Evolutionary conservation across 2,888 invertebrate genomes (phyloP), one percentile per base, ranked within the genome.

Genomic region (Caenorhabditis zanzibari): DNA sequence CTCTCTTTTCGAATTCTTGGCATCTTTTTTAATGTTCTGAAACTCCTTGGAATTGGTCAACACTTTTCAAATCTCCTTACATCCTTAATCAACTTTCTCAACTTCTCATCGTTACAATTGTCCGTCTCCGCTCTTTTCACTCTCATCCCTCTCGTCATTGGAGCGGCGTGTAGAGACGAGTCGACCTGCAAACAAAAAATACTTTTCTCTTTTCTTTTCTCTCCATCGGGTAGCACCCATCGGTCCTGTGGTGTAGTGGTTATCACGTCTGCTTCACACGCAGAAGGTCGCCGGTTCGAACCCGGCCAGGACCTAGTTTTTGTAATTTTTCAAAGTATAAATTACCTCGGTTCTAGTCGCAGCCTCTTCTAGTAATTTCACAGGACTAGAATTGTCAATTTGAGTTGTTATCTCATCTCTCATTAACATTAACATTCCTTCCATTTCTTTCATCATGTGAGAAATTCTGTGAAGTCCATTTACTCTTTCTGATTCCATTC

Each of bases 221-320:
- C 6, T 47, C 14, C 16, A 28, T 61, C 5, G 9, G 24, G 16
- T 0, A 16, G 3, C 5, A n/a, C 9, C 4, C 24, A 28, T 22
- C 28, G 85, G 80, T 85, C 85, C 82, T 80, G 82, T 88, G 88
- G 88, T 88, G 89, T 89, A 88, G 88, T 88, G 87, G 89, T 89
- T 88, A 89, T 88, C 89, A 88, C 88, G 88, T 90, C 89, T 89
- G 88, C 89, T 88, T 90, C 85, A 89, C 90, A 89, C 89, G 88
- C 90, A 89, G 90, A 90, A 89, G 90, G 90, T 87, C 89, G 87
- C 88, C 86, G 88, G 89, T 88, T 88, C 87, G 86, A 88, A 68
- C 88, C 88, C 88, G 86, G 88, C 86, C 82, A 85, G 80, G 85
- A 84, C 73, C 76, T 75, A 71, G 38, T 38, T 79, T 80, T 80